A percentile compares a stretch with the other conserved stretches of the same genome.
Conservation (phyloP, 1,140 invertebrate genomes). For the Tetramorium parvispinum region DNA sequence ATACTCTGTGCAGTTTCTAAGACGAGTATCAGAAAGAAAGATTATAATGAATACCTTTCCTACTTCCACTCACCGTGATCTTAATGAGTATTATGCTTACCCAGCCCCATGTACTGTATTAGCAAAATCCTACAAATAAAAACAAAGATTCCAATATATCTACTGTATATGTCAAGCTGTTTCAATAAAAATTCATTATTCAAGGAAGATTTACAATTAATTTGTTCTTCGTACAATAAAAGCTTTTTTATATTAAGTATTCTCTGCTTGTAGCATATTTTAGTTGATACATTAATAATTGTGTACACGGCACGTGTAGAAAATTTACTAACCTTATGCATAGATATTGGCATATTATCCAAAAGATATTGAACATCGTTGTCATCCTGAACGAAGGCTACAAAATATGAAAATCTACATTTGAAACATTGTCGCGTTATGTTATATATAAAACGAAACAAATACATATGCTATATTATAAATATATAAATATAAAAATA, state of each 20-base stretch:
- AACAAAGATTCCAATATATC: conserved; percentile 39
- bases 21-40: conserved; percentile 23
- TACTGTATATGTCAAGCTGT: not conserved
- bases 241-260: not conserved
- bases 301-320: not conserved
- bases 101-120: conserved; percentile 77
- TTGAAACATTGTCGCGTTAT: not conserved
- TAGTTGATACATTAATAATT: conserved; percentile 1
- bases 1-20: not conserved
- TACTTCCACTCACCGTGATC: conserved; percentile 75
- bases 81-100: conserved; percentile 77
- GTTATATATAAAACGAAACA: not conserved
- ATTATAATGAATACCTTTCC: conserved; percentile 71
- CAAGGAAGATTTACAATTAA: not conserved
- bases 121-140: conserved; percentile 76
- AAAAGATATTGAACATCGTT: conserved; percentile 89
- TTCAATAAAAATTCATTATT: not conserved
- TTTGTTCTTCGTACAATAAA: not conserved
- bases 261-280: not conserved
- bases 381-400: conserved; percentile 90
- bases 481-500: not conserved
- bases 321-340: conserved; percentile 85
- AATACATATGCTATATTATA: not conserved
- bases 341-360: conserved; percentile 87
- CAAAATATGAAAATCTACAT: conserved; percentile 75